phyloP scores from a whole-genome alignment of 2,113 vertebrate genomes.

The Erinaceus europaeus region DNA sequence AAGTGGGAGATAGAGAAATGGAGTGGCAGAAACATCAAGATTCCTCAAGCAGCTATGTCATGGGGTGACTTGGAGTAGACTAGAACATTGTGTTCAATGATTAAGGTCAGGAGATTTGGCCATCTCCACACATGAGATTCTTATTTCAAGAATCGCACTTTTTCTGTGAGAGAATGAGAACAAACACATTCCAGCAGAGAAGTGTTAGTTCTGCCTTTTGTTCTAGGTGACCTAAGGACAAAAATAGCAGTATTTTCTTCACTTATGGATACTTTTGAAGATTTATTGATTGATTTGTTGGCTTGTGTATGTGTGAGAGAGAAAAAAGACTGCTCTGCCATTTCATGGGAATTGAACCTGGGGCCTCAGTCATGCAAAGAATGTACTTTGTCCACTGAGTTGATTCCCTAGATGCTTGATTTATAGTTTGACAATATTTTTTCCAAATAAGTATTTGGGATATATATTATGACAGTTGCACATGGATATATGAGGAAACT shows the following conservation, averaged over 20 bases:
- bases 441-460: background rate
- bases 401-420: no score
- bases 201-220: conserved; percentile 5
- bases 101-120: conserved; percentile 6
- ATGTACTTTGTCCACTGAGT: no score
- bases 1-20: conserved; percentile 30
- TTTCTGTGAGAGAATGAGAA: conserved; percentile 23
- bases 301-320: no score
- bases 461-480: background rate
- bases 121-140: background rate
- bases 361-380: no score
- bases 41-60: conserved; percentile 41
- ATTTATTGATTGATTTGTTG: no score
- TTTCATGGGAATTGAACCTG: no score
- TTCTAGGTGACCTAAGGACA: background rate
- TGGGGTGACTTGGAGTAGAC: background rate
- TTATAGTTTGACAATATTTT: background rate
- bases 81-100: conserved; percentile 45
- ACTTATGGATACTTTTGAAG: no score
- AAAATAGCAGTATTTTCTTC: background rate
- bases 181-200: conserved; percentile 42
- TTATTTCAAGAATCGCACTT: conserved; percentile 24
- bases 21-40: conserved; percentile 44
- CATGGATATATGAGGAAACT: background rate
- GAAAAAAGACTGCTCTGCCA: no score